Percentiles rank a stretch among this genome's conserved stretches.
Evolutionary conservation across 2,888 invertebrate species (phyloP).

Genomic region (Helicoverpa assulta): DNA sequence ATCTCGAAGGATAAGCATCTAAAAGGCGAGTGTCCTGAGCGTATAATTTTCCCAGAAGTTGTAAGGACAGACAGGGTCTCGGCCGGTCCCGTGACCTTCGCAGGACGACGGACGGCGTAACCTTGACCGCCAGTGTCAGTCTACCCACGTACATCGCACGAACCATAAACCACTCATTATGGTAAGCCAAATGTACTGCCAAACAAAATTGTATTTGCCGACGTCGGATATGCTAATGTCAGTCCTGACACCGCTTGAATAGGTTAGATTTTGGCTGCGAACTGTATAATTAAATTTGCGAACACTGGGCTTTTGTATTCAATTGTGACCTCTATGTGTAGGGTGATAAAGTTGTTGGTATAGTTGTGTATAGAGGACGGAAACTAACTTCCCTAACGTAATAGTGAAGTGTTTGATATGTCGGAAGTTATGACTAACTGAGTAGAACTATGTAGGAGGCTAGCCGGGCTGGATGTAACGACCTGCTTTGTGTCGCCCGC

Average conservation of each 20-base stretch:
- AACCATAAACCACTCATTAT: conserved; percentile 65
- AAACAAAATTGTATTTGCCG: conserved; percentile 60
- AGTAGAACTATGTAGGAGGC: conserved; percentile 62
- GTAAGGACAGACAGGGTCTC: conserved; percentile 56
- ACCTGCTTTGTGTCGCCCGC: conserved; percentile 57
- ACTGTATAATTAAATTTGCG: conserved; percentile 58
- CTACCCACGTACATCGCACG: conserved; percentile 68
- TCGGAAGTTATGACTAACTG: conserved; percentile 75
- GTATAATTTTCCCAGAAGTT: conserved; percentile 53
- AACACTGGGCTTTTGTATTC: conserved; percentile 64
- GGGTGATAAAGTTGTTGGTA: conserved; percentile 54
- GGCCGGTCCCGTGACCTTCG: conserved; percentile 66
- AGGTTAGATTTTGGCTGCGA: conserved; percentile 40
- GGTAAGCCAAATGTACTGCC: conserved; percentile 59
- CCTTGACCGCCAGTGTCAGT: conserved; percentile 72
- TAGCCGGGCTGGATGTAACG: conserved; percentile 62
- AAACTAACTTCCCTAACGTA: conserved; percentile 75
- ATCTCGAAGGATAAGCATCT: conserved; percentile 51
- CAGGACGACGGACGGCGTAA: conserved; percentile 62
- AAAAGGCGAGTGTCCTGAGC: conserved; percentile 33
- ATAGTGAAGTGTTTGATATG: conserved; percentile 73
- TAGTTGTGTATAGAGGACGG: conserved; percentile 62
- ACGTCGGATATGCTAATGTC: conserved; percentile 41
- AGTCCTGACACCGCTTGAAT: conserved; percentile 31
- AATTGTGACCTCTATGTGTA: conserved; percentile 67